phyloP scores from a whole-genome alignment of 2,113 vertebrate genomes.

The Tetrax tetrax region DNA sequence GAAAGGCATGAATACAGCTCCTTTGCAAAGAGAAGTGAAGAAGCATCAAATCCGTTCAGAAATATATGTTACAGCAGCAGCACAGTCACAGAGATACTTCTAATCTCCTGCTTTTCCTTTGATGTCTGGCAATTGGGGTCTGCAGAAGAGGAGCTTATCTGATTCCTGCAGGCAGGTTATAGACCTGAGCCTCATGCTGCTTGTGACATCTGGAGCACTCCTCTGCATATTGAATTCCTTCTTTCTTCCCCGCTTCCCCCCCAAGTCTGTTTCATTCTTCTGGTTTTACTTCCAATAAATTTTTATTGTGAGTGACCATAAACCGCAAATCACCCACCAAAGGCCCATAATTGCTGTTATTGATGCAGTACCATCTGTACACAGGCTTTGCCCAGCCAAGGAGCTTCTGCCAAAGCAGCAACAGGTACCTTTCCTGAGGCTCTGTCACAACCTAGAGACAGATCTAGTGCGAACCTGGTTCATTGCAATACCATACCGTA shows the following conservation, averaged over 20 bases:
- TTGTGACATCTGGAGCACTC: not conserved
- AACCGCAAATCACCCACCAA: not conserved
- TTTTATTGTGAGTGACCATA: not conserved
- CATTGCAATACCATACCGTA: not conserved
- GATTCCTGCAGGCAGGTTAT: constrained; percentile 14
- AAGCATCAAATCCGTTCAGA: not conserved
- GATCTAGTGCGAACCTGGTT: not conserved
- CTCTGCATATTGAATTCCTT: not conserved
- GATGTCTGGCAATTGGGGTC: not conserved
- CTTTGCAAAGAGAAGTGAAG: not conserved
- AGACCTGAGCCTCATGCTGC: not conserved
- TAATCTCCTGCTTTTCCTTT: not conserved
- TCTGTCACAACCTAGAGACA: not conserved
- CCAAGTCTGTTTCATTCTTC: not conserved
- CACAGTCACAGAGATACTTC: not conserved
- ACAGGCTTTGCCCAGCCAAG: not conserved
- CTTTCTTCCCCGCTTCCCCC: not conserved
- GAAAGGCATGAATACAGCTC: not conserved
- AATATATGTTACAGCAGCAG: not conserved
- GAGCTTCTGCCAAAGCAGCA: not conserved
- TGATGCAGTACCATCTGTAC: not conserved
- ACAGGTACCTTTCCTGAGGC: not conserved
- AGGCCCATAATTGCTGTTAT: not conserved
- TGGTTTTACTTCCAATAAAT: not conserved
- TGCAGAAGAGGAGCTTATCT: not conserved